These are phyloP conservation scores for Paguma larvata DNA, from an alignment of 2,797 vertebrate species.

Conservation along the genomic window DNA sequence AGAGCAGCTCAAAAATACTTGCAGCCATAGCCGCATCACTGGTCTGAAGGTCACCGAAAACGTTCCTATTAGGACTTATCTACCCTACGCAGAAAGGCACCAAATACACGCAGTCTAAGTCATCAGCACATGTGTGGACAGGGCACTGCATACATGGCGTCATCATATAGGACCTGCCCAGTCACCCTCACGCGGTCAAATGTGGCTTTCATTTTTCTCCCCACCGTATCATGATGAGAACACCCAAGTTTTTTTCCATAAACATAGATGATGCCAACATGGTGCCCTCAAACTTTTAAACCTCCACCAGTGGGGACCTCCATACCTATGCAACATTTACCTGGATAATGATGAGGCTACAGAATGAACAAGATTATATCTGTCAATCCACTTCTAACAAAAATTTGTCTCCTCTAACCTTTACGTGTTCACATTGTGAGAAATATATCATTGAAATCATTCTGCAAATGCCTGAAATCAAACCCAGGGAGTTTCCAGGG, in stretches of 20 bases:
- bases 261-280: background rate
- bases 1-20: no score
- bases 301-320: background rate
- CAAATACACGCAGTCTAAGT: background rate
- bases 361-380: background rate
- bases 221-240: no score
- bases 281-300: background rate
- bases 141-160: background rate
- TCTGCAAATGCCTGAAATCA: background rate
- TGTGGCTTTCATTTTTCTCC: no score
- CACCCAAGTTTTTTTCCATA: background rate
- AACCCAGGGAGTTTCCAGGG: background rate
- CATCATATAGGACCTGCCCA: accelerated
- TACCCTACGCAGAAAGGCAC: background rate
- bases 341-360: background rate
- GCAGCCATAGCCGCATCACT: background rate
- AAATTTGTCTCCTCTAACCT: background rate
- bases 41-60: no score
- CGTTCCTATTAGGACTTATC: accelerated
- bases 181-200: accelerated
- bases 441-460: background rate
- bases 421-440: background rate
- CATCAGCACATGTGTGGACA: background rate
- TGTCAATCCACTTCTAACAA: background rate
- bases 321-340: no score